Percentiles rank a stretch among this genome's conserved stretches.
phyloP scores from a whole-genome alignment of 2,888 invertebrate species.

The Disparrhopalites patrizii region DNA sequence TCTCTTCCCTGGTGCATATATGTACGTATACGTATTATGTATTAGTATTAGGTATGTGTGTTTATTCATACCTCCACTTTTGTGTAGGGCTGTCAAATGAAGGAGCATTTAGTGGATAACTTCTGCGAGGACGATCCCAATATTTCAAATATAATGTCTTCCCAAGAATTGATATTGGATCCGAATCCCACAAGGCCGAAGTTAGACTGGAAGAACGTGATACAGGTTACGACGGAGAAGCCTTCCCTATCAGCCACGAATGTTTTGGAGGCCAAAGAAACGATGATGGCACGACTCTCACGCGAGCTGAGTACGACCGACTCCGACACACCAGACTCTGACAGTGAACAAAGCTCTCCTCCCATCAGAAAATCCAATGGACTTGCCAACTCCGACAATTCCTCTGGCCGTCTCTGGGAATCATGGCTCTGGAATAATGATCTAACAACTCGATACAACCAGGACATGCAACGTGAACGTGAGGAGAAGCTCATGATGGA shows the following conservation, averaged over 20 bases:
- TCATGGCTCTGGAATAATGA: slow-evolving; percentile 64
- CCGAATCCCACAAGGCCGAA: not conserved
- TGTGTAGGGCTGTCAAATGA: slow-evolving; percentile 73
- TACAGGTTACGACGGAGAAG: slow-evolving; percentile 32
- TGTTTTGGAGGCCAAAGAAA: slow-evolving; percentile 10
- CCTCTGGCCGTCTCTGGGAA: slow-evolving; percentile 23
- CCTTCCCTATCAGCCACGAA: slow-evolving; percentile 9
- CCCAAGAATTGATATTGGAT: slow-evolving; percentile 33
- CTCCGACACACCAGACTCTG: slow-evolving; percentile 35
- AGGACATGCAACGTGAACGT: slow-evolving; percentile 78
- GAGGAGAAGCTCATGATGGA: slow-evolving; percentile 72
- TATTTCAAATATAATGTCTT: slow-evolving; percentile 59
- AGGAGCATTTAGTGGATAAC: slow-evolving; percentile 66
- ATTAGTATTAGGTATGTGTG: too few relatives aligned
- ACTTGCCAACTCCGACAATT: not conserved
- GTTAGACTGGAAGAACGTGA: slow-evolving; percentile 38
- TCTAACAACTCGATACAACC: slow-evolving; percentile 75
- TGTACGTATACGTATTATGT: too few relatives aligned
- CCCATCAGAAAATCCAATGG: slow-evolving; percentile 25
- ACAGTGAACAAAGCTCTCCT: slow-evolving; percentile 36
- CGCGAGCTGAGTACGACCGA: slow-evolving; percentile 24
- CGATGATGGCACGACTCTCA: slow-evolving; percentile 6
- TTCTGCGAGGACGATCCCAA: slow-evolving; percentile 64
- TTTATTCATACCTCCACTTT: too few relatives aligned
- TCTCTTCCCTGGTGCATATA: too few relatives aligned